A percentile compares a stretch with the other conserved stretches of the same genome.
phyloP scores from a whole-genome alignment of 2,113 vertebrate species.

The Nematolebias whitei region DNA sequence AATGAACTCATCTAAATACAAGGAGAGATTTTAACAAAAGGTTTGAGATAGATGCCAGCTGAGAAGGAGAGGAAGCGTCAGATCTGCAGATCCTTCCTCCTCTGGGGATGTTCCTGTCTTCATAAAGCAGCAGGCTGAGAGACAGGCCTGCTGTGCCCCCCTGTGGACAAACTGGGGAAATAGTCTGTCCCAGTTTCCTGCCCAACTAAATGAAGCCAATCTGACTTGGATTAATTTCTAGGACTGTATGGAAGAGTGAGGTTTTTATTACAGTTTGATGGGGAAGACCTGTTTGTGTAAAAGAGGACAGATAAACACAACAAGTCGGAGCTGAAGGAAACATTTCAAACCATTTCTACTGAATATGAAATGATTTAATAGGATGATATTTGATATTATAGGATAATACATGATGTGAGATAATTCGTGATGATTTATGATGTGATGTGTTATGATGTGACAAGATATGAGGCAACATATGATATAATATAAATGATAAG shows the following conservation, averaged over 20 bases:
- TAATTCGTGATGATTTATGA: background rate
- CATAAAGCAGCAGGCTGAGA: conserved; percentile 59
- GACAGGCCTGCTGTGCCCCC: conserved; percentile 79
- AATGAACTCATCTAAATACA: conserved; percentile 62
- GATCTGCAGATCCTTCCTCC: conserved; percentile 52
- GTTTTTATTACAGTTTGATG: background rate
- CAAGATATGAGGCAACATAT: background rate
- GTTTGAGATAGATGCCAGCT: conserved; percentile 50
- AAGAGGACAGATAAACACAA: background rate
- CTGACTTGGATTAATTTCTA: conserved; percentile 32
- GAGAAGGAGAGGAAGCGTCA: conserved; percentile 35
- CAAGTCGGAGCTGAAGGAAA: background rate
- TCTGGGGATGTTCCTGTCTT: conserved; percentile 53
- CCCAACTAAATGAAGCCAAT: conserved; percentile 42
- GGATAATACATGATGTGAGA: no score
- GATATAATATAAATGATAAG: background rate
- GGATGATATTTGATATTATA: background rate
- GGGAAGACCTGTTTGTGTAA: background rate
- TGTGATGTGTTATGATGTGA: background rate
- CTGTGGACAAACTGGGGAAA: conserved; percentile 72
- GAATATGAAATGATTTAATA: background rate
- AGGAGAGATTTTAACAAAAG: conserved; percentile 61
- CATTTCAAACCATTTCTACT: background rate
- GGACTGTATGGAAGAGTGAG: background rate
- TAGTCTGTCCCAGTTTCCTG: conserved; percentile 45